Conservation (phyloP, 2,113 vertebrate species). For the Nerophis lumbriciformis region DNA sequence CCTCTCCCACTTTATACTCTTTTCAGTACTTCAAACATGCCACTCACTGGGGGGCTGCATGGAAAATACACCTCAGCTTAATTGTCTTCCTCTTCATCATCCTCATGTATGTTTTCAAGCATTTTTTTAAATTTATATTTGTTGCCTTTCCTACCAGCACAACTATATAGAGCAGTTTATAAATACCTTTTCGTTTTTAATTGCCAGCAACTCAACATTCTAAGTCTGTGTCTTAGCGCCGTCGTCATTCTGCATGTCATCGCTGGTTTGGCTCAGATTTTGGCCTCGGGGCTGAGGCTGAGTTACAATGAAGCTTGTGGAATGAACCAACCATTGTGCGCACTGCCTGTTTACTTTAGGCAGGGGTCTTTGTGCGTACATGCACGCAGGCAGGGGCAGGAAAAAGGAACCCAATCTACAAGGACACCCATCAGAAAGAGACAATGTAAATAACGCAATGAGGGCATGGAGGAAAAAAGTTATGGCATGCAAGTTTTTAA, state of each 20-base stretch:
- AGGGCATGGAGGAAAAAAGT: conserved; percentile 1
- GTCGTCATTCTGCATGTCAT: conserved; percentile 45
- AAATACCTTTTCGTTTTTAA: conserved; percentile 36
- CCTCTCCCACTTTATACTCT: conserved; percentile 28
- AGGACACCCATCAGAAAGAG: conserved; percentile 55
- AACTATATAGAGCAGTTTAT: conserved; percentile 34
- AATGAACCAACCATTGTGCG: conserved; percentile 56
- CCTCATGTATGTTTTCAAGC: conserved; percentile 23
- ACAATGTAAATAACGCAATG: conserved; percentile 52
- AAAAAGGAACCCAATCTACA: conserved; percentile 49
- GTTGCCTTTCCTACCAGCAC: conserved; percentile 21
- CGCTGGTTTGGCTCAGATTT: conserved; percentile 51
- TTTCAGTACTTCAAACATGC: conserved; percentile 44
- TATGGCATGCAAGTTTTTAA: conserved; percentile 33
- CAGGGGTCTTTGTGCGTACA: conserved; percentile 52
- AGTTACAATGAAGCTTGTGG: conserved; percentile 56
- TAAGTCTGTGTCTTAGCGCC: conserved; percentile 41
- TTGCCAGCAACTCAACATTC: conserved; percentile 35
- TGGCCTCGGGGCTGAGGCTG: conserved; percentile 45
- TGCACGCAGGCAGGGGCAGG: conserved; percentile 45
- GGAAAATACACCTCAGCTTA: conserved; percentile 44
- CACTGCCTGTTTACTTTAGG: conserved; percentile 59
- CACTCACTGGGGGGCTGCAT: conserved; percentile 51
- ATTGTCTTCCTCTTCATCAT: conserved; percentile 30
- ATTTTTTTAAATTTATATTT: conserved; percentile 37